phyloP scores from a whole-genome alignment of 2,888 invertebrate genomes.

The Escarpia spicata region DNA sequence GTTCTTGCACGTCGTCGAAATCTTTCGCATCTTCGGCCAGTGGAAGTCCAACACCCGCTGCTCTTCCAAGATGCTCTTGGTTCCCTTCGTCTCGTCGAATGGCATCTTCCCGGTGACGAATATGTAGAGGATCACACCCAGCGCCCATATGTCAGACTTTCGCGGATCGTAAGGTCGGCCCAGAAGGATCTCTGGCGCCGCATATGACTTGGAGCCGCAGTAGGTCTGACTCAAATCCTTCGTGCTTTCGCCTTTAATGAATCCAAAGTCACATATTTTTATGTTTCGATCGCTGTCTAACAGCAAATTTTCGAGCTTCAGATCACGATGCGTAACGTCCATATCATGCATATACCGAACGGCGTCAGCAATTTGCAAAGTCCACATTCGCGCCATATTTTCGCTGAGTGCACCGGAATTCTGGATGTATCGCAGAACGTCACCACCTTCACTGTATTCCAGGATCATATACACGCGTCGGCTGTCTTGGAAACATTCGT shows the following conservation, averaged over 20 bases:
- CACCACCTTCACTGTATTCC: slow-evolving; percentile 66
- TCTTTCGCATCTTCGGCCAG: slow-evolving; percentile 51
- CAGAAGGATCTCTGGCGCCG: slow-evolving; percentile 66
- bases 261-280: slow-evolving; percentile 68
- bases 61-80: slow-evolving; percentile 58
- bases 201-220: slow-evolving; percentile 69
- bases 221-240: slow-evolving; percentile 66
- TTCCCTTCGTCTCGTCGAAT: slow-evolving; percentile 65
- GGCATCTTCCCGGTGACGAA: slow-evolving; percentile 68
- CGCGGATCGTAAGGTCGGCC: slow-evolving; percentile 68
- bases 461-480: slow-evolving; percentile 63
- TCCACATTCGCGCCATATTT: slow-evolving; percentile 59
- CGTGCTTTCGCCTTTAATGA: slow-evolving; percentile 59
- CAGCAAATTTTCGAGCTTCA: slow-evolving; percentile 68
- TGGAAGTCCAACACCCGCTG: slow-evolving; percentile 52
- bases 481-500: slow-evolving; percentile 45
- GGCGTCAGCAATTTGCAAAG: slow-evolving; percentile 49
- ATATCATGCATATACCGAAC: slow-evolving; percentile 64
- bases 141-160: slow-evolving; percentile 67
- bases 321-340: slow-evolving; percentile 67
- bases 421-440: slow-evolving; percentile 65
- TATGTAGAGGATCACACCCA: slow-evolving; percentile 67
- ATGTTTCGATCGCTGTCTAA: slow-evolving; percentile 66
- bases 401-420: slow-evolving; percentile 64
- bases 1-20: slow-evolving; percentile 48